Evolutionary conservation across 2,888 invertebrate genomes (phyloP), one percentile per base, ranked within the genome.

Genomic region (Gibbula magus): DNA sequence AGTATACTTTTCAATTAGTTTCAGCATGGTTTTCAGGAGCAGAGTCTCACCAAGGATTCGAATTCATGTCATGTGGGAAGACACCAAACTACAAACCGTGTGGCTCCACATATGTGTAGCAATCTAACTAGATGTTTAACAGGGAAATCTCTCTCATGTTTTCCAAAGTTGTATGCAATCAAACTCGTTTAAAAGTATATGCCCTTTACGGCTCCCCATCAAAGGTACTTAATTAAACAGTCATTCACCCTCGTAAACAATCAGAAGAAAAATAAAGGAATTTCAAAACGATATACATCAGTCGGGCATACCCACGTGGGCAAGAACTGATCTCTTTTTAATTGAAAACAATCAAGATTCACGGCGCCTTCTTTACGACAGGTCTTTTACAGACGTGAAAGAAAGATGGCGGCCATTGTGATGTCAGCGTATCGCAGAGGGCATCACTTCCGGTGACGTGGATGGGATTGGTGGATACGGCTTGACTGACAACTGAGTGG

Each of bases 361-460:
- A 10, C 35, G 70, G 39, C 70, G 29, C 18, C 29, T 61, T 25
- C 13, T 61, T 22, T 20, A 29, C 29, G 70, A 70, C 70, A 35
- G 70, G 70, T 70, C 70, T 70, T 35, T 35, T 39, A 70, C 39
- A 20, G 70, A 70, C 70, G 70, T 39, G 20, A 39, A 18, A 20
- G 29, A 35, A 39, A 70, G 70, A 70, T 39, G 70, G 70, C 70
- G 20, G 35, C 16, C 39, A 32, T 35, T 20, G 70, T 70, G 70
- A 70, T 70, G 70, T 70, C 70, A 70, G 18, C 32, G 20, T 70
- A 70, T 70, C 70, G 32, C 13, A 35, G 32, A 70, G 70, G 70
- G 29, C 70, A 70, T 70, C 70, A 70, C 39, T 70, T 70, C 70
- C 70, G 70, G 70, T 70, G 70, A 70, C 70, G 70, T 70, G 32